These are phyloP conservation scores for Sebastiscus tertius DNA, from an alignment of 2,797 vertebrate genomes.

Conservation along the genomic window DNA sequence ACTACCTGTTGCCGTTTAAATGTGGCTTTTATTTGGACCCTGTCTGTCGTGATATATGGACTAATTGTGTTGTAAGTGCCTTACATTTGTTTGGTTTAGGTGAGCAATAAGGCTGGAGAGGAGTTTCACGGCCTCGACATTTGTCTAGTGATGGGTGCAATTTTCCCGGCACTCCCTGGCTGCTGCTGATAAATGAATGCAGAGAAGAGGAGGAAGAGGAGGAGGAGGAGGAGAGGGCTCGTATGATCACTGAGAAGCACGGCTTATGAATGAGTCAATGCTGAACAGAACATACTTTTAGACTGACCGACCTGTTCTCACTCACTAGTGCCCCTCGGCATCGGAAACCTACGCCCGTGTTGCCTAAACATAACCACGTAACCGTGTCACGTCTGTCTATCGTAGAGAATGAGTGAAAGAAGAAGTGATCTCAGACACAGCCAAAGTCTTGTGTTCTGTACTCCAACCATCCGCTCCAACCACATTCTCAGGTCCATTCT, in stretches of 20 bases:
- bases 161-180: conserved; percentile 32
- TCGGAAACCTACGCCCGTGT: too few relatives aligned
- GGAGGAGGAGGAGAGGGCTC: neutral
- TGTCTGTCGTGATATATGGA: conserved; percentile 4
- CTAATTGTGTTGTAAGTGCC: conserved; percentile 38
- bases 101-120: conserved; percentile 42
- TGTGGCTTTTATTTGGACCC: conserved; percentile 9
- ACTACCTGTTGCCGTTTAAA: neutral
- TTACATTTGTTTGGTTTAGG: conserved; percentile 53
- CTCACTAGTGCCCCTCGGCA: too few relatives aligned
- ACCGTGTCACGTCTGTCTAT: neutral
- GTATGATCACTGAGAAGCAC: neutral
- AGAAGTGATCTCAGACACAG: neutral
- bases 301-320: too few relatives aligned
- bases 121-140: conserved; percentile 32
- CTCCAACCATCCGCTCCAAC: neutral
- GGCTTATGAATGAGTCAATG: neutral
- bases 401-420: neutral
- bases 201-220: neutral
- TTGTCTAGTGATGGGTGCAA: conserved; percentile 39
- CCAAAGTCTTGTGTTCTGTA: neutral
- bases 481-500: too few relatives aligned
- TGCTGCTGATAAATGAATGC: conserved; percentile 40
- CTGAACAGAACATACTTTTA: neutral
- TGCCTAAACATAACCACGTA: too few relatives aligned